Conservation (phyloP, 2,113 vertebrate genomes). For the Rhynchomys soricoides region DNA sequence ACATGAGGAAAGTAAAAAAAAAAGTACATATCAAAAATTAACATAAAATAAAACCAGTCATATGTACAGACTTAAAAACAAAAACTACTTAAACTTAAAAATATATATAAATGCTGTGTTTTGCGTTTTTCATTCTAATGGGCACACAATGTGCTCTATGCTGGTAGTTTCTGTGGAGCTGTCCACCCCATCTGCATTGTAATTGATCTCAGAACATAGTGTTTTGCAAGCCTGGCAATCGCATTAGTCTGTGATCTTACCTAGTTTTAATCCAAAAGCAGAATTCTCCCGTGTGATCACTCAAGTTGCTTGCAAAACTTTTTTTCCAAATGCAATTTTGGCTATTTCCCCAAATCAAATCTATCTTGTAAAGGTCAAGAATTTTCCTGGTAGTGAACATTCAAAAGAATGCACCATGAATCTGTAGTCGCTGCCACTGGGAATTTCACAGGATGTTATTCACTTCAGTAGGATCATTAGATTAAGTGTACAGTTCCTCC, state of each 20-base stretch:
- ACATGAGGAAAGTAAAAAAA: neutral
- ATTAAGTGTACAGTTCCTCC: neutral
- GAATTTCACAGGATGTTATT: neutral
- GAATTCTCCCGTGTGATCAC: constrained; percentile 29
- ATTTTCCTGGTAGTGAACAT: constrained; percentile 1
- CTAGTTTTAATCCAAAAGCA: constrained; percentile 26
- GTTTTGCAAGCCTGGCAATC: neutral
- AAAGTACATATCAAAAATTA: neutral
- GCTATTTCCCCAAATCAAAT: constrained; percentile 48
- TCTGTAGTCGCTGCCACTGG: neutral
- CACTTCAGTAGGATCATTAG: neutral
- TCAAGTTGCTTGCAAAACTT: constrained; percentile 29
- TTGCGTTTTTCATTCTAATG: neutral
- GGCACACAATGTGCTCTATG: neutral
- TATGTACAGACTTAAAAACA: neutral
- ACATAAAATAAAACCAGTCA: neutral
- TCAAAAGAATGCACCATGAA: neutral
- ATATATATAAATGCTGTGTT: neutral
- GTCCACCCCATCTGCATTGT: neutral
- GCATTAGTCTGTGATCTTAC: neutral
- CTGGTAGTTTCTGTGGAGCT: neutral
- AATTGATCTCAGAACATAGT: neutral
- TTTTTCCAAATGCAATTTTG: constrained; percentile 53
- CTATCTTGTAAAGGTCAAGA: neutral
- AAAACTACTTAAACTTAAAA: no score